Conservation (phyloP, 2,797 vertebrate species). For the Cephalopachus bancanus region DNA sequence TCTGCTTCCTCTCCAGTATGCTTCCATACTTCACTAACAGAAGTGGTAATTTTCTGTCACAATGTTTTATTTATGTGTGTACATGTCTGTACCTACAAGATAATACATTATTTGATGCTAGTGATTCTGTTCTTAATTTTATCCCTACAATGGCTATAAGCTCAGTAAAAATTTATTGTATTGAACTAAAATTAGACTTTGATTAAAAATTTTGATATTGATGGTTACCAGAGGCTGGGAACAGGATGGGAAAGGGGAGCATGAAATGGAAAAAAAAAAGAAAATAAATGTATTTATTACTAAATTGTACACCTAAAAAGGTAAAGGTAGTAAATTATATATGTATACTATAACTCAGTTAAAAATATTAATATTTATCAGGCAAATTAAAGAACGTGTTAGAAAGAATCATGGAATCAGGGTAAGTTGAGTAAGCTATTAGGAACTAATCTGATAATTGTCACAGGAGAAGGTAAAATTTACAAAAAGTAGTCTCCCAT, state of each 20-base stretch:
- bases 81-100: background rate
- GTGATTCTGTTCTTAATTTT: background rate
- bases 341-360: no score
- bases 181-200: conserved; percentile 5
- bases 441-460: background rate
- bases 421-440: background rate
- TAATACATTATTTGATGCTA: background rate
- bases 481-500: background rate
- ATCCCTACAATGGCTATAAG: background rate
- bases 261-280: no score
- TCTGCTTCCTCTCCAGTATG: background rate
- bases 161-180: background rate
- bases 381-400: background rate
- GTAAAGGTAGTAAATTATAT: no score
- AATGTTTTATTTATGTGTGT: background rate
- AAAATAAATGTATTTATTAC: no score
- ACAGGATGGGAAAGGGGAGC: no score
- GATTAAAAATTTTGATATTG: background rate
- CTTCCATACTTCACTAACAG: background rate
- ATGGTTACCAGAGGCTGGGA: background rate
- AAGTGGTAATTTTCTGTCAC: background rate
- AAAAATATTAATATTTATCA: no score
- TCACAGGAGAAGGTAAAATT: background rate
- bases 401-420: background rate
- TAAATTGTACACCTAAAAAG: no score